phyloP scores from a whole-genome alignment of 2,113 vertebrate genomes.

The Scartelaos histophorus region DNA sequence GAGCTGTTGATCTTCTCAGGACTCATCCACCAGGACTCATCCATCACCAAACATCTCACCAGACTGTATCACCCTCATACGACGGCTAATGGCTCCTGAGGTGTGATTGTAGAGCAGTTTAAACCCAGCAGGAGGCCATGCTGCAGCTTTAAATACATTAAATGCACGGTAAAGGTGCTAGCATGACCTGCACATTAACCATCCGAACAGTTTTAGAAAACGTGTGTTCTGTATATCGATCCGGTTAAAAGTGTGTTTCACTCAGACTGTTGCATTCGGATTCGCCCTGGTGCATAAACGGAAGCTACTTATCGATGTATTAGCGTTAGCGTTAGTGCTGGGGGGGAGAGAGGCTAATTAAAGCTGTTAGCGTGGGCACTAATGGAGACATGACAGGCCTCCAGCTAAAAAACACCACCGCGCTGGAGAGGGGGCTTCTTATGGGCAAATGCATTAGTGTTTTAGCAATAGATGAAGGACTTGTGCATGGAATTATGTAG shows the following conservation, averaged over 20 bases:
- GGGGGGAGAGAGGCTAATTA: constrained; percentile 53
- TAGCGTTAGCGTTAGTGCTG: constrained; percentile 21
- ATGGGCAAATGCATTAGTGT: constrained; percentile 13
- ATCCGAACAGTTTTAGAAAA: neutral
- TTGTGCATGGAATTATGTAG: neutral
- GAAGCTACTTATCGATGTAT: constrained; percentile 47
- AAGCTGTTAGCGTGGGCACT: constrained; percentile 58
- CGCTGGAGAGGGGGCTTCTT: constrained; percentile 35
- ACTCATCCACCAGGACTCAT: too few relatives aligned
- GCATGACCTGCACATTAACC: too few relatives aligned
- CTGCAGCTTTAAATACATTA: too few relatives aligned
- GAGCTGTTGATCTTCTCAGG: too few relatives aligned
- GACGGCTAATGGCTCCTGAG: too few relatives aligned
- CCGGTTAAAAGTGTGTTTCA: neutral
- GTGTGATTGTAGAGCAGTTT: too few relatives aligned
- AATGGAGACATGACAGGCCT: constrained; percentile 60
- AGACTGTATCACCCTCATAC: too few relatives aligned
- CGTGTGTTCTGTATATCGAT: neutral
- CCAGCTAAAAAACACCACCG: constrained; percentile 40
- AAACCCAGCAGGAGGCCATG: too few relatives aligned
- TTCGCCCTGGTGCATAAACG: constrained; percentile 18
- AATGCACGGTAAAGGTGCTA: too few relatives aligned
- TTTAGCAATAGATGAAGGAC: neutral
- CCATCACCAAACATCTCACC: too few relatives aligned
- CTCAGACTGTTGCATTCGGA: constrained; percentile 25